Base-by-base conservation (phyloP, 1,140 invertebrate species). In the Drosophila parvula region DNA sequence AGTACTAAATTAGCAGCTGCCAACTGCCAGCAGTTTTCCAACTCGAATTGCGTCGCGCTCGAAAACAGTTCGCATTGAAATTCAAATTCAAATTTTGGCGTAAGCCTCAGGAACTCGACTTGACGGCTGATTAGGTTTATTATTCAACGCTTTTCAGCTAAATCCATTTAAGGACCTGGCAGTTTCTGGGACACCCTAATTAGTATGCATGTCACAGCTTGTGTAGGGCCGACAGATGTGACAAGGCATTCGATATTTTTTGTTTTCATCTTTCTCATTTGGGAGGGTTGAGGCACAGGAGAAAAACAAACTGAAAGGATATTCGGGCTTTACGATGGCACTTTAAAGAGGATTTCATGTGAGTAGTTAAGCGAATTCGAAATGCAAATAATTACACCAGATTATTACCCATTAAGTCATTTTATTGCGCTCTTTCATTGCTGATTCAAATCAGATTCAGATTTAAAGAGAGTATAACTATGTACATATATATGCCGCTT, bases 111-210 rank as follows among this genome's bases (percentile, higher is more conserved):
- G 34, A 48, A 68, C 55, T 41, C 44, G 53, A 43, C 62, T 68
- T 65, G 27, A 69, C 64, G 83, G 79, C 76, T 88, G 82, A 88
- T 86, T 86, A 88, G 76, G 75, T 88, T 88, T 74, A 86, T 86
- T 86, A 83, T 88, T 77, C 79, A 71, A 64, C 63, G 71, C 68
- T 83, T 88, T 76, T 55, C 41, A 43, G 53, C 36, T 45, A 79
- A 89, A 80, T 62, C 83, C 83, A 64, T 68, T 86, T 86, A 82
- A 88, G 83, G 83, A 51, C 36, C 34, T 16, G 30, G 16, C 43
- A 27, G 56, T 36, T 16, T 18, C 16, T 36, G 56, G 62, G 55
- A 60, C 62, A 27, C 48, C 78, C 65, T 68, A 86, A 86, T 86
- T 86, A 88, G 83, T 88, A 86, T 86, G 71, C 83, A 86, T 77